Conservation (phyloP, 2,888 invertebrate genomes). For the Oxyteleia sp. region DNA sequence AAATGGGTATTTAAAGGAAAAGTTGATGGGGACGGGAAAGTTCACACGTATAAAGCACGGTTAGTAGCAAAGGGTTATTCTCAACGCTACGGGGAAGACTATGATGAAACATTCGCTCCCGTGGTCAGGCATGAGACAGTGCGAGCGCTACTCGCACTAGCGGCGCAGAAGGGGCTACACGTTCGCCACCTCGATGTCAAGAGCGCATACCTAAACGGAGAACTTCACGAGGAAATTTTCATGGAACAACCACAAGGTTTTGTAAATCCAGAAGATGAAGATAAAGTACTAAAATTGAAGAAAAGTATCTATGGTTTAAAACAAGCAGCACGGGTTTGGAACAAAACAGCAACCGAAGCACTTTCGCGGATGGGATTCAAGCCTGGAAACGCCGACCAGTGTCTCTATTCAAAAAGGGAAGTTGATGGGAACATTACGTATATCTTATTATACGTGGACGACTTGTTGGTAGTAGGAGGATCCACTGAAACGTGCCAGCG, state of each 20-base stretch:
- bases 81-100: slow-evolving; percentile 75
- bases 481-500: too few species aligned
- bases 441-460: too few species aligned
- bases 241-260: slow-evolving; percentile 72
- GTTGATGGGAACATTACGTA: too few species aligned
- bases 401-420: too few species aligned
- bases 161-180: slow-evolving; percentile 47
- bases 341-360: too few species aligned
- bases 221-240: slow-evolving; percentile 64
- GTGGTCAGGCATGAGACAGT: slow-evolving; percentile 77
- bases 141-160: slow-evolving; percentile 72
- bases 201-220: slow-evolving; percentile 52
- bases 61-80: slow-evolving; percentile 78
- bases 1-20: slow-evolving; percentile 79
- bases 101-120: slow-evolving; percentile 76
- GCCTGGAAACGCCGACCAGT: too few species aligned
- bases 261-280: too few species aligned
- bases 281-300: too few species aligned
- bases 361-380: too few species aligned
- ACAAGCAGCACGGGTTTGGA: too few species aligned
- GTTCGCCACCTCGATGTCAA: slow-evolving; percentile 68
- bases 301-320: too few species aligned
- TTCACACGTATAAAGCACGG: slow-evolving; percentile 75
- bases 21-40: slow-evolving; percentile 46
- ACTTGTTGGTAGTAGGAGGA: too few species aligned